Base-by-base conservation (phyloP, 2,888 invertebrate species). In the Sphaerophoria taeniata region DNA sequence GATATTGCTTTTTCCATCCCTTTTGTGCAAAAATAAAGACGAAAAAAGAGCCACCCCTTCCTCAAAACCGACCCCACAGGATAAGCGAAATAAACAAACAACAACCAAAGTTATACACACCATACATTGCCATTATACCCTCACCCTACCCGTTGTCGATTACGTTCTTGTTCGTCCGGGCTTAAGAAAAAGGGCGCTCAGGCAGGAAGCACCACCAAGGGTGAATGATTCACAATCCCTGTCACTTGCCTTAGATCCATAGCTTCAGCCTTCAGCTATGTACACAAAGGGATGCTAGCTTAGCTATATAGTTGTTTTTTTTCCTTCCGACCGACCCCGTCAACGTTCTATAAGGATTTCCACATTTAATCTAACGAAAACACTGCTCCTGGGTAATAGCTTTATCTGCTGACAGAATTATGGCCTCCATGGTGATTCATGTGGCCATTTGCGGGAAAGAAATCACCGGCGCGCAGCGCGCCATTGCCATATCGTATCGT, bases 351-450 rank as follows among this genome's bases (percentile, higher is more conserved):
- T 49, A 74, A 77, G 88, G 87, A 88, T 88, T 87, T 88, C 84
- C 71, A 85, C 81, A 86, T 88, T 87, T 87, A 88, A 88, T 88
- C 87, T 87, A 79, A 84, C 83, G 77, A 87, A 87, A 87, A 88
- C 88, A 88, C 76, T 82, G 88, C 87, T 87, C 81, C 86, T 74
- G 89, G 89, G 89, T 91, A 91, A 90, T 91, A 90, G 90, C 90
- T 90, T 90, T 90, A 90, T 90, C 90, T 91, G 91, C 90, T 89
- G 89, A 91, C 89, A 90, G 90, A 90, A 90, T 90, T 90, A 91
- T 90, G 90, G 88, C 84, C 89, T 89, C 88, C 85, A 88, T 88
- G 88, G 89, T 90, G 91, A 91, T 90, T 90, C 91, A 90, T 90
- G 89, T 89, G 88, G 87, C 88, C 85, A 85, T 85, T 85, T 85